Evolutionary conservation across 2,888 invertebrate genomes (phyloP).

Genomic region (Caenorhabditis wallacei): DNA sequence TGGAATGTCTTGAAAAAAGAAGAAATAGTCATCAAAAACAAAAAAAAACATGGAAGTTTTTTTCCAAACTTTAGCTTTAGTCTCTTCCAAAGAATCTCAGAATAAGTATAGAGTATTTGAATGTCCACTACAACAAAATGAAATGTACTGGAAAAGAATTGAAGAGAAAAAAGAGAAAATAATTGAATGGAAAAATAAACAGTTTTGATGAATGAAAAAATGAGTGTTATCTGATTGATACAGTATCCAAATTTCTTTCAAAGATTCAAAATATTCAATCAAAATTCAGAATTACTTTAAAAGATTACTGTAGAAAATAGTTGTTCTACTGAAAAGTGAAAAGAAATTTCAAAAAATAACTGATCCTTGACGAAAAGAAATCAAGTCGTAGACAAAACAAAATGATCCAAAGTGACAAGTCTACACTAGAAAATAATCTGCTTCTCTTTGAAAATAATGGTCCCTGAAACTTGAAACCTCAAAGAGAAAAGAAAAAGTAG

Average conservation of each 20-base stretch:
- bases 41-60: constrained; percentile 23
- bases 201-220: not conserved
- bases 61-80: constrained; percentile 18
- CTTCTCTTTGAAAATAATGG: constrained; percentile 12
- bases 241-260: too few relatives aligned
- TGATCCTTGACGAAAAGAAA: not conserved
- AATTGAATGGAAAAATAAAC: not conserved
- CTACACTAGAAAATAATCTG: not conserved
- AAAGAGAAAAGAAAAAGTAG: constrained; percentile 13
- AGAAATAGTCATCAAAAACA: constrained; percentile 40
- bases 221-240: too few relatives aligned
- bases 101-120: constrained; percentile 37
- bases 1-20: constrained; percentile 12
- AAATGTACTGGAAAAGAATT: constrained; percentile 32
- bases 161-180: not conserved
- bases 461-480: constrained; percentile 29
- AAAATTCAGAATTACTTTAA: too few relatives aligned
- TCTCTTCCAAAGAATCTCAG: constrained; percentile 5
- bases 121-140: constrained; percentile 4
- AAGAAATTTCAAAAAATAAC: not conserved
- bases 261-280: too few relatives aligned
- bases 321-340: too few relatives aligned
- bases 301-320: too few relatives aligned
- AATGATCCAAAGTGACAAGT: constrained; percentile 29
- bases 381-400: not conserved